A percentile compares a stretch with the other conserved stretches of the same genome.
phyloP scores from a whole-genome alignment of 2,113 vertebrate species.

The Xyrauchen texanus region DNA sequence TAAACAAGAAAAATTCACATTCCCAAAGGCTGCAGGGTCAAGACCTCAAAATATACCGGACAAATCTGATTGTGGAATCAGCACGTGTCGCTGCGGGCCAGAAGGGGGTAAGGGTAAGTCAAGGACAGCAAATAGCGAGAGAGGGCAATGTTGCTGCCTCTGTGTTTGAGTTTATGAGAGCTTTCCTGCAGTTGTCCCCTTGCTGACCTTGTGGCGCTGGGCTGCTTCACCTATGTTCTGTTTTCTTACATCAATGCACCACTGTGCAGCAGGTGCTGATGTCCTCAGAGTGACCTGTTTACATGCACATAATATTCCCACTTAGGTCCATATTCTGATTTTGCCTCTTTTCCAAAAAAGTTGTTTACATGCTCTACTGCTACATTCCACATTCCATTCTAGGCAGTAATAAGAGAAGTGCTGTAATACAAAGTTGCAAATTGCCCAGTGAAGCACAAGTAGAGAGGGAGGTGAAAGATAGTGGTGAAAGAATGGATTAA shows the following conservation, averaged over 20 bases:
- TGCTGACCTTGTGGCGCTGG: slow-evolving; percentile 59
- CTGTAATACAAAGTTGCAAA: too few relatives aligned
- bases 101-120: slow-evolving; percentile 62
- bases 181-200: slow-evolving; percentile 66
- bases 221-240: slow-evolving; percentile 33
- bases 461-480: too few relatives aligned
- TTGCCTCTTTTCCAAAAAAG: too few relatives aligned
- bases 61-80: slow-evolving; percentile 61
- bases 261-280: slow-evolving; percentile 41
- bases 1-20: slow-evolving; percentile 64
- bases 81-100: slow-evolving; percentile 36
- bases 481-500: too few relatives aligned
- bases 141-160: slow-evolving; percentile 32
- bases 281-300: slow-evolving; percentile 34
- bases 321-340: too few relatives aligned
- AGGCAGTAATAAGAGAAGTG: too few relatives aligned
- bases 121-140: slow-evolving; percentile 61
- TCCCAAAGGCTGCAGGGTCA: slow-evolving; percentile 61
- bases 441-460: too few relatives aligned
- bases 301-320: neutral
- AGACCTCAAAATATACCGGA: slow-evolving; percentile 60
- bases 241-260: slow-evolving; percentile 38
- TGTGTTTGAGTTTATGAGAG: slow-evolving; percentile 64
- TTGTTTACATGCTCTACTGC: too few relatives aligned
- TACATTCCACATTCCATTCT: too few relatives aligned